phyloP scores from a whole-genome alignment of 1,140 invertebrate species.

The Drosophila melanica region DNA sequence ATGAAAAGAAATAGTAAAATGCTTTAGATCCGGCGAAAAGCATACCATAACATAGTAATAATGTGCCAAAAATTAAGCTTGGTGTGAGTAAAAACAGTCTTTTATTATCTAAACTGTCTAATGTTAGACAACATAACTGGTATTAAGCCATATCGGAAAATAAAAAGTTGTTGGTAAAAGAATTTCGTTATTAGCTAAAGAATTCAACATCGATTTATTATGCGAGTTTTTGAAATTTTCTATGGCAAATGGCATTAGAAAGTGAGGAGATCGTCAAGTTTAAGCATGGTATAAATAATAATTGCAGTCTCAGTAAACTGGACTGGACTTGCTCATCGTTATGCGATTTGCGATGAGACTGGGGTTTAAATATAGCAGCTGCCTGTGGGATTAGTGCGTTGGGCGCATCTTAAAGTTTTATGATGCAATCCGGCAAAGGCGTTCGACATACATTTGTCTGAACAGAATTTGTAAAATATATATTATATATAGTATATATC shows the following conservation, averaged over 20 bases:
- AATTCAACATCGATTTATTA: too few relatives aligned
- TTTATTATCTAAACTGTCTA: too few relatives aligned
- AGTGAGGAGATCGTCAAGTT: neutral
- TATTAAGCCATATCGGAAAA: too few relatives aligned
- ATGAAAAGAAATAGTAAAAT: too few relatives aligned
- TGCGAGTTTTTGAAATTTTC: neutral
- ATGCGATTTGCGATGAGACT: conserved; percentile 9
- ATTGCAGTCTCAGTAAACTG: neutral
- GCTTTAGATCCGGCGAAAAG: too few relatives aligned
- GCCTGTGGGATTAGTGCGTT: conserved; percentile 12
- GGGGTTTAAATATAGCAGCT: conserved; percentile 34
- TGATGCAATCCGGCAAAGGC: conserved; percentile 52
- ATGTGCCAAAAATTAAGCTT: too few relatives aligned
- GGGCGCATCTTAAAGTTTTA: conserved; percentile 43
- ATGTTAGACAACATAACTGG: too few relatives aligned
- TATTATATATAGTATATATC: conserved; percentile 6
- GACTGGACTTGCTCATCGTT: neutral
- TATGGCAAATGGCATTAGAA: neutral
- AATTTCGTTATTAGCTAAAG: too few relatives aligned
- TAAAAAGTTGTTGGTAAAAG: too few relatives aligned
- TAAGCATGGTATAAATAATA: neutral
- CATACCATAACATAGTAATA: too few relatives aligned
- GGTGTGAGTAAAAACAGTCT: too few relatives aligned
- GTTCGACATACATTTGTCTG: conserved; percentile 18
- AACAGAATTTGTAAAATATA: conserved; percentile 32